Percentiles rank a stretch among this genome's conserved stretches.
Conservation (phyloP, 2,113 vertebrate genomes). For the Tautogolabrus adspersus region DNA sequence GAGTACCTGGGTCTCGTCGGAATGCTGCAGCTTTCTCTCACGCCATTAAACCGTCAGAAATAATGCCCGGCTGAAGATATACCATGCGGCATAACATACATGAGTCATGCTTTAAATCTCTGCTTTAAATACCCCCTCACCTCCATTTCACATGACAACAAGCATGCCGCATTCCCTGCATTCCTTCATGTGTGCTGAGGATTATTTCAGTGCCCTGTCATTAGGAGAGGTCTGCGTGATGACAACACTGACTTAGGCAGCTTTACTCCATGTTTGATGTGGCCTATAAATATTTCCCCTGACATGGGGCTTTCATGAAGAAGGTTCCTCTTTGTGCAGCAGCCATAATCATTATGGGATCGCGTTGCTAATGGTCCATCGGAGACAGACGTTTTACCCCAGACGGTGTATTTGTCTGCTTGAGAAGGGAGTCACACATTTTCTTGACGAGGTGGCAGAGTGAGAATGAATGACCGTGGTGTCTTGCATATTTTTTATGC, state of each 20-base stretch:
- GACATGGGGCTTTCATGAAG: constrained; percentile 37
- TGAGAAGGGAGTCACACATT: constrained; percentile 24
- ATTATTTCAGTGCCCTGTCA: constrained; percentile 73
- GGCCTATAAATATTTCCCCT: constrained; percentile 71
- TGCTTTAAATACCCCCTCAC: constrained; percentile 58
- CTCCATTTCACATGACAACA: constrained; percentile 73
- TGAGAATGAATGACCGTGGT: background rate
- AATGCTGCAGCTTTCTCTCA: constrained; percentile 54
- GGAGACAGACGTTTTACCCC: constrained; percentile 38
- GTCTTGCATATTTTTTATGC: background rate
- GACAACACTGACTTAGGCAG: constrained; percentile 68
- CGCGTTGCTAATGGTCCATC: constrained; percentile 50
- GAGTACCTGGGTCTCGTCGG: constrained; percentile 60
- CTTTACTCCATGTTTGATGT: constrained; percentile 70
- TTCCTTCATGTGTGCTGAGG: constrained; percentile 63
- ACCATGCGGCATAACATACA: constrained; percentile 43
- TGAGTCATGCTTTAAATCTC: constrained; percentile 65
- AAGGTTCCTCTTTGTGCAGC: constrained; percentile 54
- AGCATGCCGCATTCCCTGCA: constrained; percentile 68
- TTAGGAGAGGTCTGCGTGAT: constrained; percentile 66
- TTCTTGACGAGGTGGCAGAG: background rate
- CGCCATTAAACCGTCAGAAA: constrained; percentile 59
- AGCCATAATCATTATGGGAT: constrained; percentile 60
- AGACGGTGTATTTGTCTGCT: constrained; percentile 20
- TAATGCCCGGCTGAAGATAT: constrained; percentile 53